Conservation (phyloP, 2,888 invertebrate species). For the Heliconius charithonia region DNA sequence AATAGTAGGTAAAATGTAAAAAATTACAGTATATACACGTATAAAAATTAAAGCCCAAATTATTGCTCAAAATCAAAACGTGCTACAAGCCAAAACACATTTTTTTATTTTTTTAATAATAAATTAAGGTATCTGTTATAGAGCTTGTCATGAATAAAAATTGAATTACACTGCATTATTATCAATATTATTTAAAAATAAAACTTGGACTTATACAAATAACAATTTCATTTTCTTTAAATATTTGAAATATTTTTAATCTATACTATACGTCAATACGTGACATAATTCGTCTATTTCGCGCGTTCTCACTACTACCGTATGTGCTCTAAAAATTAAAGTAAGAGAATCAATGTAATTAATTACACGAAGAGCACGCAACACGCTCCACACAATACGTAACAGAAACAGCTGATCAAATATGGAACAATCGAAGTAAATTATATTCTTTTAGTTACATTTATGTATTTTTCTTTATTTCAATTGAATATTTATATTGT, state of each 20-base stretch:
- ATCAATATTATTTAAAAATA: neutral
- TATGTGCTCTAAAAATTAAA: slow-evolving; percentile 8
- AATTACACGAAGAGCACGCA: slow-evolving; percentile 45
- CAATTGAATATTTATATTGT: slow-evolving; percentile 34
- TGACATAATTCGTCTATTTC: slow-evolving; percentile 40
- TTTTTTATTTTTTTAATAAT: no score
- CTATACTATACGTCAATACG: slow-evolving; percentile 28
- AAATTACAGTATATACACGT: neutral
- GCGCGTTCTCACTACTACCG: slow-evolving; percentile 30
- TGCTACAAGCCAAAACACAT: no score
- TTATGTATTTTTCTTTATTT: slow-evolving; percentile 30
- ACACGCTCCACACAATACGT: slow-evolving; percentile 56
- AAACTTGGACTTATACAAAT: no score
- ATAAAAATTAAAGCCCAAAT: neutral
- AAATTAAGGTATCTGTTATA: no score
- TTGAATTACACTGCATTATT: neutral
- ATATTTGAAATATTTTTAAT: slow-evolving; percentile 5
- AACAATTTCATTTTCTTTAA: neutral
- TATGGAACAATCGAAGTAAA: slow-evolving; percentile 66
- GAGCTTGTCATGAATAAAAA: slow-evolving; percentile 31
- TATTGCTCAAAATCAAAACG: no score
- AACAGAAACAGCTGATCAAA: slow-evolving; percentile 71
- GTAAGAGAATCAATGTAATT: slow-evolving; percentile 40
- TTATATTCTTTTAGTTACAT: slow-evolving; percentile 48
- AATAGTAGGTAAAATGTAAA: neutral